A percentile compares a stretch with the other conserved stretches of the same genome.
Conservation (phyloP, 2,888 invertebrate species). For the Holacanthella duospinosa region DNA sequence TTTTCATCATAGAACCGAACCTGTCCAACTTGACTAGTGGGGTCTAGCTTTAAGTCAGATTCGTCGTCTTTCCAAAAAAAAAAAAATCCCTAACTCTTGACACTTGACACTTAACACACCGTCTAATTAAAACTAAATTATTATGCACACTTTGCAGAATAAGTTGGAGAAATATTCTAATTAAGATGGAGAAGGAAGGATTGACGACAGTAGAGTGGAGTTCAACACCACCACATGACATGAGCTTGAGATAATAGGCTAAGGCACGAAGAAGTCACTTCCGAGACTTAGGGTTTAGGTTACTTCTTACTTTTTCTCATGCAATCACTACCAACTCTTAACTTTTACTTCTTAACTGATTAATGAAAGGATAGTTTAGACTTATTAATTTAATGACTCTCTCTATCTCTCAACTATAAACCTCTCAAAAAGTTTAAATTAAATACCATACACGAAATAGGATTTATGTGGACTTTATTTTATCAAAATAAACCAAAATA, state of each 20-base stretch:
- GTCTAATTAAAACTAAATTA: conserved; percentile 6
- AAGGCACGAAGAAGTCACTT: background rate
- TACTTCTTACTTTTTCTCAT: no score
- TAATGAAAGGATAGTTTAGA: background rate
- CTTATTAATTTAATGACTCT: background rate
- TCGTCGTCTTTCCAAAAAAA: no score
- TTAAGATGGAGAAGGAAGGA: background rate
- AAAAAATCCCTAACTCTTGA: no score
- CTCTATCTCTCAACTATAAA: background rate
- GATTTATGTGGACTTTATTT: no score
- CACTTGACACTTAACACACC: background rate
- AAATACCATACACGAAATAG: no score
- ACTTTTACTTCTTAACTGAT: background rate
- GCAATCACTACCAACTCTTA: background rate
- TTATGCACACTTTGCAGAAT: background rate
- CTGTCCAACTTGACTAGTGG: conserved; percentile 4
- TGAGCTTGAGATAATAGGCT: conserved; percentile 1
- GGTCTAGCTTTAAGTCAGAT: no score
- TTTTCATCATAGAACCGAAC: no score
- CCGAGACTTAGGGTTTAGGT: background rate
- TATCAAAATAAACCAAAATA: no score
- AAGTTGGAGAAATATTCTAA: conserved; percentile 4
- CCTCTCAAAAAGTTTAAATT: background rate
- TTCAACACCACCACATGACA: conserved; percentile 5
- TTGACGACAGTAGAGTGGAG: background rate